Conservation (phyloP, 1,140 invertebrate species). For the Lethrus apterus region DNA sequence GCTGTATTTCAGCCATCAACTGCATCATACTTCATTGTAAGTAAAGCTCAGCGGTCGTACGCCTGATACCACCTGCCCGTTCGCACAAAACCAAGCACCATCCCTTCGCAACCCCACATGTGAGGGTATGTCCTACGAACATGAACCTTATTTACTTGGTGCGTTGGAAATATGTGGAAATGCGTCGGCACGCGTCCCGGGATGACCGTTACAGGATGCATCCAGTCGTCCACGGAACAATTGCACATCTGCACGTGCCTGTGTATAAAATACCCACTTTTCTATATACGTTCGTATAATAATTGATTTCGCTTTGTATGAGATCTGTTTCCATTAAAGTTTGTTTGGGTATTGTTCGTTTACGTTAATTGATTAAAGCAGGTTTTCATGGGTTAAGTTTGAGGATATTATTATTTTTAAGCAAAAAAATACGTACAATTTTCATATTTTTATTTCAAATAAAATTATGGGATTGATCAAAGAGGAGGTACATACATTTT, state of each 20-base stretch:
- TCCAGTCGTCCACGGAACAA: constrained; percentile 20
- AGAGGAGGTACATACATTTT: too few relatives aligned
- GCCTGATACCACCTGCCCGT: constrained; percentile 11
- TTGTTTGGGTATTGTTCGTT: too few relatives aligned
- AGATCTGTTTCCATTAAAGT: too few relatives aligned
- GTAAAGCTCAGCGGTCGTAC: constrained; percentile 11
- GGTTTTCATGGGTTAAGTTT: too few relatives aligned
- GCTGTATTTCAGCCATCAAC: constrained; percentile 10
- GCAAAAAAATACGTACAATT: too few relatives aligned
- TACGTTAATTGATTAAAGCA: too few relatives aligned
- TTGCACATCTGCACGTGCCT: constrained; percentile 30
- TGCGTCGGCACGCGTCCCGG: constrained; percentile 24
- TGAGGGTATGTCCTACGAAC: constrained; percentile 21
- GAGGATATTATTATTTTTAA: too few relatives aligned
- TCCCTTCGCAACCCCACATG: constrained; percentile 20
- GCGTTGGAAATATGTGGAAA: constrained; percentile 7
- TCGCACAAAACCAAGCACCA: constrained; percentile 10
- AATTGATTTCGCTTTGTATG: too few relatives aligned
- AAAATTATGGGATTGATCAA: too few relatives aligned
- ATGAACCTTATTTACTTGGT: constrained; percentile 6
- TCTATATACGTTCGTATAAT: too few relatives aligned
- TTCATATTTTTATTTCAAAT: too few relatives aligned
- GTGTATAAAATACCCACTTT: constrained; percentile 1
- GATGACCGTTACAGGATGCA: constrained; percentile 30
- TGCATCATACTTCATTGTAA: constrained; percentile 12